Base-by-base conservation (phyloP, 2,113 vertebrate species). In the Engystomops pustulosus region DNA sequence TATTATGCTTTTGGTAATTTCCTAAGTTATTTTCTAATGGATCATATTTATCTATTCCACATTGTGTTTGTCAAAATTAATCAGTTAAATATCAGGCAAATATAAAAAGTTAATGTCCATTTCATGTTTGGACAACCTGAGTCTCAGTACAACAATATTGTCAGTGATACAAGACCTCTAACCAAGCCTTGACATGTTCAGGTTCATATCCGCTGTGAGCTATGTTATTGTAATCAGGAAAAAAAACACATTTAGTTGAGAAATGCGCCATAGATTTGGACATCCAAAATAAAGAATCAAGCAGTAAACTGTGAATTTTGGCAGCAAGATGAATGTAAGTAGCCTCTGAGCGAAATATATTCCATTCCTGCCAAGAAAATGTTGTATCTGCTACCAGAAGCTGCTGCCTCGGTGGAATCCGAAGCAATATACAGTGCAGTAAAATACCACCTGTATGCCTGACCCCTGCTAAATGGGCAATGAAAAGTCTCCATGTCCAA, bases 241-340 rank as follows among this genome's bases (percentile, higher is more conserved):
- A 68, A 34, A 72, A 74, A 18, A 10, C 41, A 49, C 44, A 77
- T 60, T 78, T 41, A n/a, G 32, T 25, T 25, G n/a, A 78, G 53
- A n/a, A 60, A 23, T 58, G n/a, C 27, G 17, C 75, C 15, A 23
- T 11, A 65, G 77, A 44, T 65, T 45, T 30, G 25, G 23, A 79
- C 55, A 79, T 45, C 18, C 14, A 79, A 67, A 79, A 62, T 30
- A 79, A 30, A n/a, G 23, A 18, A 65, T 55, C 36, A 47, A 79
- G 77, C 77, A 79, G 32, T 79, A 79, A 79, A 67, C 77, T 30
- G 23, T 45, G 23, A 65, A 65, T 65, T 77, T 79, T 79, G 55
- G 77, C 77, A 62, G 55, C 23, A 47, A 77, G 49, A 53, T 55
- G 17, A 77, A 77, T 77, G 47, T 77, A 77, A 79, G 41, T 79